phyloP scores from a whole-genome alignment of 1,140 invertebrate genomes.

The Bacillus rossius region DNA sequence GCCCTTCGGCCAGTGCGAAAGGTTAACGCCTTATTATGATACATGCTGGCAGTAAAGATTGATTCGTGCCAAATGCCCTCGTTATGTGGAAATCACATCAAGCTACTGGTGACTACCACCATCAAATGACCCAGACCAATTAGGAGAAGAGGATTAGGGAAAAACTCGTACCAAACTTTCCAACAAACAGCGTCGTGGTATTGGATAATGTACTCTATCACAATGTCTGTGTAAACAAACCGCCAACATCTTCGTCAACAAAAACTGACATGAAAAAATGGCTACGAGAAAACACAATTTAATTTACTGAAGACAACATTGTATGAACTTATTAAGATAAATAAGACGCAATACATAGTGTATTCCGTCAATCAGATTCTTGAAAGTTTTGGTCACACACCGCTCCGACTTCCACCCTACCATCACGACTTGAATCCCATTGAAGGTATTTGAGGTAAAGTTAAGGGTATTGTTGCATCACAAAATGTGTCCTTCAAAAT shows the following conservation, averaged over 20 bases:
- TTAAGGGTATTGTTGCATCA: too few species aligned
- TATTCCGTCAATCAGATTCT: too few species aligned
- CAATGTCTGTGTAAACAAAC: slow-evolving; percentile 24
- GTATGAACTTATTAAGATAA: too few species aligned
- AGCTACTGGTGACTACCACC: slow-evolving; percentile 29
- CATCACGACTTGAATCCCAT: too few species aligned
- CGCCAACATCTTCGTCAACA: slow-evolving; percentile 19
- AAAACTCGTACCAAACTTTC: slow-evolving; percentile 33
- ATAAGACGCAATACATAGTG: too few species aligned
- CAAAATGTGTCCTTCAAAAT: too few species aligned
- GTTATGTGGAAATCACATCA: slow-evolving; percentile 21
- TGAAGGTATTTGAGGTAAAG: too few species aligned
- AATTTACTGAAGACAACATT: too few species aligned
- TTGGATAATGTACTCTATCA: slow-evolving; percentile 40
- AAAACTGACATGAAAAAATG: slow-evolving; percentile 30
- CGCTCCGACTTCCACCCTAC: too few species aligned
- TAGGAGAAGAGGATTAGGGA: slow-evolving; percentile 22
- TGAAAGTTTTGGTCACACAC: too few species aligned
- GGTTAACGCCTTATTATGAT: slow-evolving; percentile 27
- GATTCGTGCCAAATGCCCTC: slow-evolving; percentile 26
- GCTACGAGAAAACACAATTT: slow-evolving; percentile 11
- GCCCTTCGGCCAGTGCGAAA: slow-evolving; percentile 9
- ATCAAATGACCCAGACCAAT: slow-evolving; percentile 28
- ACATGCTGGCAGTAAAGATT: slow-evolving; percentile 24
- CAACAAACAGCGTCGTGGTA: slow-evolving; percentile 24